These are phyloP conservation scores for Euplexia lucipara DNA, from an alignment of 2,888 invertebrate genomes.

Conservation along the genomic window DNA sequence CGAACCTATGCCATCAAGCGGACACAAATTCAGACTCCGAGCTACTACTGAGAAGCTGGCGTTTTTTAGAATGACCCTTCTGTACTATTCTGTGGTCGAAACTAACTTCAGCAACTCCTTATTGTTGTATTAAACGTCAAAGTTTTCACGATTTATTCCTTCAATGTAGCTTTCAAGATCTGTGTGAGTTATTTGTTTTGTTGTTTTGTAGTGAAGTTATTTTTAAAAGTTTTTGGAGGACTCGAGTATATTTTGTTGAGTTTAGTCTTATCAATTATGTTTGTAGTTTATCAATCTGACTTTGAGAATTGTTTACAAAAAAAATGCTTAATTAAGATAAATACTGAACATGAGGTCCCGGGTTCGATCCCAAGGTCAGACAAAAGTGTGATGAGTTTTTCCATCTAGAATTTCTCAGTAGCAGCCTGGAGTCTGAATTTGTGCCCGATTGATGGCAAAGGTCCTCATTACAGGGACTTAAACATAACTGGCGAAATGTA, in stretches of 20 bases:
- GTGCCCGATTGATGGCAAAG: too few relatives aligned
- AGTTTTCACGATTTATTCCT: conserved; percentile 56
- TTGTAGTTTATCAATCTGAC: not conserved
- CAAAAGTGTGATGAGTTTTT: too few relatives aligned
- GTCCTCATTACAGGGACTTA: too few relatives aligned
- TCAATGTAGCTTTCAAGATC: conserved; percentile 31
- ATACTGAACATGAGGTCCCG: too few relatives aligned
- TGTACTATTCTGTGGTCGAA: not conserved
- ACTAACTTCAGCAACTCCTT: conserved; percentile 25
- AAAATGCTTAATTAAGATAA: too few relatives aligned
- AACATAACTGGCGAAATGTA: too few relatives aligned
- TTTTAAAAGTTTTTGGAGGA: conserved; percentile 3
- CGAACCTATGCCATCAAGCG: too few relatives aligned
- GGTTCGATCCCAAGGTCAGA: too few relatives aligned
- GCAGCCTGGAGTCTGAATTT: too few relatives aligned
- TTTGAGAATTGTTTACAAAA: not conserved
- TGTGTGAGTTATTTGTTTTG: conserved; percentile 33
- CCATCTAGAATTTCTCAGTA: too few relatives aligned
- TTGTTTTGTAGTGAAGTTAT: conserved; percentile 10
- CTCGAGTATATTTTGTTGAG: not conserved
- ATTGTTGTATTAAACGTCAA: conserved; percentile 56
- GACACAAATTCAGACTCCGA: too few relatives aligned
- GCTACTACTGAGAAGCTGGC: too few relatives aligned
- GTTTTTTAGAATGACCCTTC: not conserved
- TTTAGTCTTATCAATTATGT: not conserved